Conservation (phyloP, 2,797 vertebrate species). For the Zenarchopterus dispar region DNA sequence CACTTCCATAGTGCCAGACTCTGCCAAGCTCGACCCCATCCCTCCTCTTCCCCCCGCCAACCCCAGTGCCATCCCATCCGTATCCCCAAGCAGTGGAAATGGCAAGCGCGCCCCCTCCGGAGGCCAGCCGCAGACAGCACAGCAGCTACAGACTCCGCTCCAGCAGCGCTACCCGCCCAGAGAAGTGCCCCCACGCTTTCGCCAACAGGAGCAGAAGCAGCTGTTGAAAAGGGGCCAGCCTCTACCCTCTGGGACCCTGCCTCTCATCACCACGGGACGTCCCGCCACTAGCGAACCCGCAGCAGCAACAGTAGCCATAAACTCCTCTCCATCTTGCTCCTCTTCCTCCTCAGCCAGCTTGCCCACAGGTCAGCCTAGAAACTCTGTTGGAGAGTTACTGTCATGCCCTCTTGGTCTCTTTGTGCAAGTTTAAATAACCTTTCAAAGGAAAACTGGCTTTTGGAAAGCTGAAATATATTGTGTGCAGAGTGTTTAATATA, state of each 20-base stretch:
- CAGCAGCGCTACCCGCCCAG: constrained; percentile 92
- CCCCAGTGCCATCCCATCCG: constrained; percentile 86
- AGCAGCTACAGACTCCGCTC: constrained; percentile 74
- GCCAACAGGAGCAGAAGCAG: constrained; percentile 97
- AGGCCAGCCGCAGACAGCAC: constrained; percentile 84
- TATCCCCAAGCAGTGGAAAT: constrained; percentile 90
- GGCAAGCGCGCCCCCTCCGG: constrained; percentile 89
- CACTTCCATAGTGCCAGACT: constrained; percentile 90
- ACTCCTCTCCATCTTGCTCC: constrained; percentile 64
- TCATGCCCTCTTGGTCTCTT: not conserved
- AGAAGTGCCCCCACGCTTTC: constrained; percentile 95
- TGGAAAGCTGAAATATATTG: not conserved
- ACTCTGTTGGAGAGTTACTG: constrained; percentile 15
- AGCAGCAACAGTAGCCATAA: constrained; percentile 66
- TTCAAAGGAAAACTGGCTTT: not conserved
- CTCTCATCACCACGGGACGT: constrained; percentile 59
- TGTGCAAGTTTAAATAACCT: not conserved
- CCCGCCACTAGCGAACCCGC: constrained; percentile 62
- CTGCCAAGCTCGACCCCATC: constrained; percentile 90
- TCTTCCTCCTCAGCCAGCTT: constrained; percentile 63
- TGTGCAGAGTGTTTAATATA: no score
- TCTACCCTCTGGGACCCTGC: constrained; percentile 82
- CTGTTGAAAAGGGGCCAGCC: constrained; percentile 96
- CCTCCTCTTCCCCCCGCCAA: constrained; percentile 90
- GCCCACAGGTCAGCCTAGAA: constrained; percentile 68